These are phyloP conservation scores for Dolichoris vasculosae DNA, from an alignment of 1,140 invertebrate species.

Conservation along the genomic window DNA sequence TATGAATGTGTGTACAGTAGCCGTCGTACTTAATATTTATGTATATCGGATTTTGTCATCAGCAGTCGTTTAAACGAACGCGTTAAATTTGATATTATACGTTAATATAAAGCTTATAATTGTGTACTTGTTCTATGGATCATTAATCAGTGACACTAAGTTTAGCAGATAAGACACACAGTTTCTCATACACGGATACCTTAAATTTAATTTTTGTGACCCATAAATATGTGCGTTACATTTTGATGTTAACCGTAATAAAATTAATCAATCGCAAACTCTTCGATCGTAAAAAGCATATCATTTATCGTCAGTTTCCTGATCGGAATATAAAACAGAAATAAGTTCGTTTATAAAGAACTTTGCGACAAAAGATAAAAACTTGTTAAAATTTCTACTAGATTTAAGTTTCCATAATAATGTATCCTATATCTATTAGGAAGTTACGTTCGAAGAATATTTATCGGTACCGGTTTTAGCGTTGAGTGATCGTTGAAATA, in stretches of 20 bases:
- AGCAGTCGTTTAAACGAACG: neutral
- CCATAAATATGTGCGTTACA: neutral
- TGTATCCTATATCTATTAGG: neutral
- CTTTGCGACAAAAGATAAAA: neutral
- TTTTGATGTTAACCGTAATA: neutral
- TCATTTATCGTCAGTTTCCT: neutral
- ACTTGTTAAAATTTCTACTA: conserved; percentile 3
- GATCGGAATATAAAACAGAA: neutral
- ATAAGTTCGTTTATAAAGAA: neutral
- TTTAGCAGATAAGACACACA: no score
- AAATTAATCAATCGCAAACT: neutral
- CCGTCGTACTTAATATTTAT: neutral
- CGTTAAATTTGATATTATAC: neutral
- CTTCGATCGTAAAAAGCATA: neutral
- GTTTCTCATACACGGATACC: neutral
- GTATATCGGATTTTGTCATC: neutral
- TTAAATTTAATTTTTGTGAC: neutral
- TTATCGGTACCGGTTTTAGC: neutral
- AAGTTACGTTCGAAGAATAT: neutral
- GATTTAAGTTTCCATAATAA: neutral
- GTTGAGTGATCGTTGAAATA: neutral
- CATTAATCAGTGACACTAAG: no score
- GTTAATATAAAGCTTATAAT: no score
- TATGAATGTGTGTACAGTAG: neutral
- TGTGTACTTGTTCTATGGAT: no score